Evolutionary conservation across 35 echinoderm and acorn worm species (phyloP).

Genomic region (Ptychodera flava): DNA sequence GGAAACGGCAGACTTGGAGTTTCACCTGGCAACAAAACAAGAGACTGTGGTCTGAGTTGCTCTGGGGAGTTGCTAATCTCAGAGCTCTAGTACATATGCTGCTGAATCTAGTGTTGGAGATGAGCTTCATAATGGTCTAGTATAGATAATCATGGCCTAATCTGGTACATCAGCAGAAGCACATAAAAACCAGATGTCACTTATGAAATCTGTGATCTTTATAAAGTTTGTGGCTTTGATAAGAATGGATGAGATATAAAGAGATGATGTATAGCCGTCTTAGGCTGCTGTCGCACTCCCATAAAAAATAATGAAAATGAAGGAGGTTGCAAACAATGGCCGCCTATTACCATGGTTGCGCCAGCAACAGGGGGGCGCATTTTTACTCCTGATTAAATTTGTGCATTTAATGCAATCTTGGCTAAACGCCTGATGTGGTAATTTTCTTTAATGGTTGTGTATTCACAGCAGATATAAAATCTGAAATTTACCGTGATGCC

Average conservation of each 20-base stretch:
- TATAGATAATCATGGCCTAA: background rate
- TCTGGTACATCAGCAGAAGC: background rate
- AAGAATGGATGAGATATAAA: background rate
- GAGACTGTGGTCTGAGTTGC: background rate
- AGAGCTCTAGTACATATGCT: background rate
- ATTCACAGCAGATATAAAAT: background rate
- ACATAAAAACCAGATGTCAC: background rate
- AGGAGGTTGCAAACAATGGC: background rate
- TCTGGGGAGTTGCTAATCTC: background rate
- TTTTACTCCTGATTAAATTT: background rate
- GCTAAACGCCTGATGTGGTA: background rate
- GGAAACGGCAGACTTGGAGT: background rate
- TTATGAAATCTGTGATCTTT: background rate
- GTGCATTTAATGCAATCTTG: background rate
- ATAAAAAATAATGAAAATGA: background rate
- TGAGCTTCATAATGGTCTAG: background rate
- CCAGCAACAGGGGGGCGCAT: background rate
- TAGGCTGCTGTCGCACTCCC: background rate
- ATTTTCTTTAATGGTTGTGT: slow-evolving; percentile 3
- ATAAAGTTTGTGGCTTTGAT: background rate
- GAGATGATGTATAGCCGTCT: background rate
- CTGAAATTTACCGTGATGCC: slow-evolving; percentile 85
- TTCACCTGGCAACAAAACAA: background rate
- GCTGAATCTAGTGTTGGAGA: background rate
- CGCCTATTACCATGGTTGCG: background rate